Percentiles rank a stretch among this genome's conserved stretches.
phyloP scores from a whole-genome alignment of 2,797 vertebrate species.

The Glossophaga mutica region DNA sequence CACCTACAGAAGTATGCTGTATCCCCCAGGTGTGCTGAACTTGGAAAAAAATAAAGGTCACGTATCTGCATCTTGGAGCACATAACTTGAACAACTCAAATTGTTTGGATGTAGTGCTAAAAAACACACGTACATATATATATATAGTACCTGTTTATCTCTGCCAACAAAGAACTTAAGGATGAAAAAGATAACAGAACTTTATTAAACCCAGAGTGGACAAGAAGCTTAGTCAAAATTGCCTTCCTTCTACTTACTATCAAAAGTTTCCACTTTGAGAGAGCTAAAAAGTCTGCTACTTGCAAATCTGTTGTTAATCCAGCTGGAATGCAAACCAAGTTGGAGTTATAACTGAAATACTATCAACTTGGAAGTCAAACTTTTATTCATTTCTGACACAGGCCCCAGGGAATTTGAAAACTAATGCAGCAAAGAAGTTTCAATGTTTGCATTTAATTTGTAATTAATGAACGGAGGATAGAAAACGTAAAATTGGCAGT shows the following conservation, averaged over 20 bases:
- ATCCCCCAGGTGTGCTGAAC: neutral
- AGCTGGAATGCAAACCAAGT: slow-evolving; percentile 27
- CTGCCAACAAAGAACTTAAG: slow-evolving; percentile 16
- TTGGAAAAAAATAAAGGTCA: neutral
- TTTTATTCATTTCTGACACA: slow-evolving; percentile 9
- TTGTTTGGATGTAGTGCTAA: neutral
- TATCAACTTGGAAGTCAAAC: neutral
- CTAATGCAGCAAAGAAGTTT: neutral
- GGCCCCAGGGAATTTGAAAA: neutral
- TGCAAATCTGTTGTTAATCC: slow-evolving; percentile 37
- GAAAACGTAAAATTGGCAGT: neutral
- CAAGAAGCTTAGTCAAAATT: neutral
- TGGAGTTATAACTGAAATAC: slow-evolving; percentile 14
- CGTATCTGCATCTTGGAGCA: neutral
- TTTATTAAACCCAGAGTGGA: neutral
- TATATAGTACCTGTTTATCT: neutral
- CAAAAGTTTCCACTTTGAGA: slow-evolving; percentile 6
- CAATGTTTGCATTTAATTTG: neutral
- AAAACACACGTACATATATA: neutral
- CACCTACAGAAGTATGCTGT: neutral
- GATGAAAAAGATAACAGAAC: neutral
- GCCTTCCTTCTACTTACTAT: neutral
- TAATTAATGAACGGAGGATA: neutral
- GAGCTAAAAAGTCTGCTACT: slow-evolving; percentile 14
- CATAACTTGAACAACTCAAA: neutral